Percentiles rank a stretch among this genome's conserved stretches.
These are phyloP conservation scores for Lamellibrachia columna DNA, from an alignment of 2,888 invertebrate genomes.

Conservation along the genomic window DNA sequence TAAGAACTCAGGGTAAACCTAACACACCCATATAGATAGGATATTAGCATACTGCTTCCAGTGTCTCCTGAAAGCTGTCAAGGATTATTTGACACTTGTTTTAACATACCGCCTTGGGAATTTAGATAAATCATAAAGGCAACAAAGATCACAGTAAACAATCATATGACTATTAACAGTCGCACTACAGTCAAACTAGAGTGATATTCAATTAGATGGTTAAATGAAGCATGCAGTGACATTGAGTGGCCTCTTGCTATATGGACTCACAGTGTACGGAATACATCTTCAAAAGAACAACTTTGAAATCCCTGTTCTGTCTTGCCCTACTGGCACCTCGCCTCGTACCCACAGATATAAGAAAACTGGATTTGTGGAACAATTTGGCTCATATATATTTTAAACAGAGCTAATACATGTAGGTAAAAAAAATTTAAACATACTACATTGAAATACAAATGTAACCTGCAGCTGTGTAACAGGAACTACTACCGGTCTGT, in stretches of 20 bases:
- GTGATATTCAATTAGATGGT: neutral
- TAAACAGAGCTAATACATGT: neutral
- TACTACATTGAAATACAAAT: neutral
- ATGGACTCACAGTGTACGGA: no score
- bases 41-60: neutral
- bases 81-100: neutral
- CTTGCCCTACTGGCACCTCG: neutral
- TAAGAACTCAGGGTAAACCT: neutral
- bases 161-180: neutral
- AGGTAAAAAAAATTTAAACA: neutral
- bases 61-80: neutral
- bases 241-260: no score
- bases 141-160: neutral
- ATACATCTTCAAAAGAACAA: no score
- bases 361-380: no score
- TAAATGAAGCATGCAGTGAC: neutral
- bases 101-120: neutral
- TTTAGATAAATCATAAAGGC: constrained; percentile 9
- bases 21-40: neutral
- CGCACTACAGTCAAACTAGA: neutral
- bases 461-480: neutral
- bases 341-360: neutral
- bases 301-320: no score
- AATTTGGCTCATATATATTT: neutral
- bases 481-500: neutral